Conservation (phyloP, 1,140 invertebrate genomes). For the Adelges cooleyi region DNA sequence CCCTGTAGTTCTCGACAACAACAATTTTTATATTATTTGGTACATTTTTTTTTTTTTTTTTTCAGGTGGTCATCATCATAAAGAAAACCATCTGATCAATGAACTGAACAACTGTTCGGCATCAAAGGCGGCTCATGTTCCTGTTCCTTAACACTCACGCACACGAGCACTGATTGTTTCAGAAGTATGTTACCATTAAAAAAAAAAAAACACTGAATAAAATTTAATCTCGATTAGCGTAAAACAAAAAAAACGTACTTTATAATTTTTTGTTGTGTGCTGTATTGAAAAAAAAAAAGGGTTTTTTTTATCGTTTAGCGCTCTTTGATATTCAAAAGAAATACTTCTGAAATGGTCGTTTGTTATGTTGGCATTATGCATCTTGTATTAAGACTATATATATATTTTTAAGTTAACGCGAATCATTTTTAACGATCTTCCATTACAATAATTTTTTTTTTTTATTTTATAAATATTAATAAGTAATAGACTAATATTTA, state of each 20-base stretch:
- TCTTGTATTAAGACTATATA: slow-evolving; percentile 13
- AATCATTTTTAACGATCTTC: slow-evolving; percentile 25
- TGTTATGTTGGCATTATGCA: slow-evolving; percentile 8
- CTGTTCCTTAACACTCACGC: slow-evolving; percentile 5
- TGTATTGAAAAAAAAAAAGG: no score
- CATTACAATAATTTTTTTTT: not conserved
- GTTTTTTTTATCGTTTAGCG: no score
- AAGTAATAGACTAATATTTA: no score
- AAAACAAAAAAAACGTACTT: no score
- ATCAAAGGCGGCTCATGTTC: not conserved
- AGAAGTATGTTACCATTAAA: slow-evolving; percentile 18
- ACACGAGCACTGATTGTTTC: slow-evolving; percentile 1
- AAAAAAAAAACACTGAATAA: not conserved
- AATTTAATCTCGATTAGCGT: no score
- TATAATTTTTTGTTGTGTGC: no score
- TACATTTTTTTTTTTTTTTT: no score
- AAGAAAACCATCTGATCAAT: not conserved
- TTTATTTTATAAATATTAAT: not conserved
- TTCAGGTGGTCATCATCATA: slow-evolving; percentile 4
- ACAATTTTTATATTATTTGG: no score
- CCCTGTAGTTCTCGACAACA: no score
- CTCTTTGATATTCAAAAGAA: no score
- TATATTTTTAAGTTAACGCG: slow-evolving; percentile 11
- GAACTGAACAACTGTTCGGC: not conserved
- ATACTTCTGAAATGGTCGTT: slow-evolving; percentile 15